Evolutionary conservation across 2,797 vertebrate genomes (phyloP).

Genomic region (Gallinago solitaria): DNA sequence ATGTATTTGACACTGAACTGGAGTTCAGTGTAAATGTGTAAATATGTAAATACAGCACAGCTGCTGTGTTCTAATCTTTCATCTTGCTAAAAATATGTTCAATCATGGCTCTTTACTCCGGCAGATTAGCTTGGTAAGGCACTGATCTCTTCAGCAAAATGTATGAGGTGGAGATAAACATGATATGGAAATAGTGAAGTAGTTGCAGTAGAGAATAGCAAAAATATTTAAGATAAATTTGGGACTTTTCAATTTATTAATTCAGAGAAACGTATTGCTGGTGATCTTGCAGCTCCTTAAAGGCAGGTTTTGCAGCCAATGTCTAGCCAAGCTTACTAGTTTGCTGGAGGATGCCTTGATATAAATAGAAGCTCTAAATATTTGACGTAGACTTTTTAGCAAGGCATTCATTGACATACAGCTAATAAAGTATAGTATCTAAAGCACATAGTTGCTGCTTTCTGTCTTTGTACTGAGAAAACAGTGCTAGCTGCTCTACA

Average conservation of each 20-base stretch:
- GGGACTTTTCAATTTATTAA: background rate
- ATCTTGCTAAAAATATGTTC: background rate
- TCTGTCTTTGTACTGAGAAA: background rate
- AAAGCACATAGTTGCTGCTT: background rate
- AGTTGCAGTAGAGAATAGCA: background rate
- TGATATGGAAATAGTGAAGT: background rate
- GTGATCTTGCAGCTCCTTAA: conserved; percentile 16
- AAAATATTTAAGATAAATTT: background rate
- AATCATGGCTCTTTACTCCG: background rate
- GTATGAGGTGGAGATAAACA: background rate
- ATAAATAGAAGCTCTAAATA: background rate
- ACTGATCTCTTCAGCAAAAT: background rate
- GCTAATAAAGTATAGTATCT: background rate
- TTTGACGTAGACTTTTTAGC: background rate
- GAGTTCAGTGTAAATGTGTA: background rate
- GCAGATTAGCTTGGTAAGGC: background rate
- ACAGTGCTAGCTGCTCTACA: background rate
- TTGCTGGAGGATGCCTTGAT: background rate
- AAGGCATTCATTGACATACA: background rate
- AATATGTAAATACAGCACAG: background rate
- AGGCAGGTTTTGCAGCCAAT: background rate
- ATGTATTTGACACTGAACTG: too few species aligned
- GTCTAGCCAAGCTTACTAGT: background rate
- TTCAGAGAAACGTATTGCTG: background rate
- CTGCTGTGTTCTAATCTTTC: background rate